Evolutionary conservation across 2,113 vertebrate species (phyloP).

Genomic region (Mormoops blainvillei): DNA sequence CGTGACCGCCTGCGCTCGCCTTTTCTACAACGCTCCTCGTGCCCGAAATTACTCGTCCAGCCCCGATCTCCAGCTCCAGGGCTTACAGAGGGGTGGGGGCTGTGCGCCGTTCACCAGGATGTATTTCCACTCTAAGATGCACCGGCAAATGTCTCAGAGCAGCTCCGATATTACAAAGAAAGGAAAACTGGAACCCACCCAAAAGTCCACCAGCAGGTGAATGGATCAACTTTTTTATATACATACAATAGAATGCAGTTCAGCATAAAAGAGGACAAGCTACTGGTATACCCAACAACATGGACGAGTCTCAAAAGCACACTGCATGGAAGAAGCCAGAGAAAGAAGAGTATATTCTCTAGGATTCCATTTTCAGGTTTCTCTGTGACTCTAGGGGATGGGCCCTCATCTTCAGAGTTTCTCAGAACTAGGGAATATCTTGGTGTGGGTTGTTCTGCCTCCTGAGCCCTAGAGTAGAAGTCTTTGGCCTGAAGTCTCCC

Average conservation of each 20-base stretch:
- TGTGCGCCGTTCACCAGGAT: neutral
- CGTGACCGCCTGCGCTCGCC: neutral
- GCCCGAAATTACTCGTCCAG: neutral
- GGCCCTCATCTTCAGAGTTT: neutral
- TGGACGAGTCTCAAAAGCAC: neutral
- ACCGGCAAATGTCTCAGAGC: neutral
- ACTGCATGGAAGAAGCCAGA: neutral
- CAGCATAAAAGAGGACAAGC: neutral
- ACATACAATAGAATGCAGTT: too few relatives aligned
- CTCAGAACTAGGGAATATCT: neutral
- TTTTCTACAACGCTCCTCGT: neutral
- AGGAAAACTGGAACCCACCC: neutral
- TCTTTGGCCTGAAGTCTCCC: neutral
- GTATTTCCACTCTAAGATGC: neutral
- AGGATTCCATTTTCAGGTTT: neutral
- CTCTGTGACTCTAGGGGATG: neutral
- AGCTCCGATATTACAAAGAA: neutral
- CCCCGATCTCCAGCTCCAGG: neutral
- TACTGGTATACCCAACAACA: fast-evolving
- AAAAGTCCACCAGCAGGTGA: neutral
- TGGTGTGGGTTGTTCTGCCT: neutral
- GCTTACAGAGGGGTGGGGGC: neutral
- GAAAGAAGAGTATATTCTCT: neutral
- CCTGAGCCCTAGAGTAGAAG: neutral
- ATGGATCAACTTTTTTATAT: neutral